Conservation (phyloP, 2,797 vertebrate species). For the Cynodonichthys magdalenae region DNA sequence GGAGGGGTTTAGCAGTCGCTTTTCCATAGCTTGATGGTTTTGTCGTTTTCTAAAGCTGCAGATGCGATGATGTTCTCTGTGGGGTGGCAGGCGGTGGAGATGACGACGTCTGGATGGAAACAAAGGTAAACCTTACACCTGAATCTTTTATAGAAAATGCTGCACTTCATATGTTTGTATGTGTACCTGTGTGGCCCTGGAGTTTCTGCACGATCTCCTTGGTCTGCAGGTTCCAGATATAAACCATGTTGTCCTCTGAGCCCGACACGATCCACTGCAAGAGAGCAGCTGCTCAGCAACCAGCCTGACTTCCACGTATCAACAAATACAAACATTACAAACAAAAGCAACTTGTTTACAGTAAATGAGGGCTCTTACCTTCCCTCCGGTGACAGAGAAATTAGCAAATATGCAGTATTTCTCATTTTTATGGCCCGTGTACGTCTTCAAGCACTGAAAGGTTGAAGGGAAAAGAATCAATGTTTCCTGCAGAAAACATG, state of each 20-base stretch:
- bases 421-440: conserved; percentile 98
- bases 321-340: background rate
- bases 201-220: conserved; percentile 99
- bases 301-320: too few relatives aligned
- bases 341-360: background rate
- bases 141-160: too few relatives aligned
- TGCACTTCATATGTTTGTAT: too few relatives aligned
- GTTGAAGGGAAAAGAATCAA: background rate
- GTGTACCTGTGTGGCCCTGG: conserved; percentile 95
- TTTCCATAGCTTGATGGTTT: conserved; percentile 99
- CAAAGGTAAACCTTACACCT: background rate
- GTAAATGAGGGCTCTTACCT: conserved; percentile 77
- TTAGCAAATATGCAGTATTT: conserved; percentile 99
- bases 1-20: conserved; percentile 92
- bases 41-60: conserved; percentile 98
- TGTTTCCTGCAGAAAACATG: background rate
- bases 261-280: conserved; percentile 97
- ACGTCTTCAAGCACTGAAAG: conserved; percentile 96
- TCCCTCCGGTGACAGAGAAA: conserved; percentile 97
- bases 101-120: conserved; percentile 89
- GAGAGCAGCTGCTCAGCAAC: background rate
- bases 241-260: conserved; percentile 98
- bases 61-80: conserved; percentile 99
- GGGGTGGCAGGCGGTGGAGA: conserved; percentile 97
- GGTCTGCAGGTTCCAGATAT: conserved; percentile 99